phyloP scores from a whole-genome alignment of 2,113 vertebrate genomes.

The Perognathus longimembris region DNA sequence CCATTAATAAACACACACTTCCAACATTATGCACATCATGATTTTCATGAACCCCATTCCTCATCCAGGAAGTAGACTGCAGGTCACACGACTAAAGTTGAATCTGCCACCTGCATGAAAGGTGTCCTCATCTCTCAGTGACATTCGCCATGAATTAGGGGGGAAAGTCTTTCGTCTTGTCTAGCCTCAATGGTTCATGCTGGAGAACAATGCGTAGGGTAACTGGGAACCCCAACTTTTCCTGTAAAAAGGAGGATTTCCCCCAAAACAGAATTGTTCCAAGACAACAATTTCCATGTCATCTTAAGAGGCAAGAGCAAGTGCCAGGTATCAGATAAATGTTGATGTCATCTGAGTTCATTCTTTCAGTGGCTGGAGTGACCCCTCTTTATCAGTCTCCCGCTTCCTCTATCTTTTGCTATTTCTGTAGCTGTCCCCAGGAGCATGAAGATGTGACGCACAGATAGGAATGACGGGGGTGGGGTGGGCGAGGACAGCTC shows the following conservation, averaged over 20 bases:
- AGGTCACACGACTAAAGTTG: background rate
- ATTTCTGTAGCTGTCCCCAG: background rate
- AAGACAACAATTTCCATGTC: background rate
- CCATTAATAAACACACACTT: background rate
- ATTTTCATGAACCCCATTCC: background rate
- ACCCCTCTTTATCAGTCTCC: background rate
- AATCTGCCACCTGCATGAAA: background rate
- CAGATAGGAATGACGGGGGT: background rate
- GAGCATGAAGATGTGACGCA: slow-evolving; percentile 14
- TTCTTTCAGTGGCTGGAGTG: background rate
- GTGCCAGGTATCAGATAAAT: slow-evolving; percentile 2
- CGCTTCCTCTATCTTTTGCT: background rate
- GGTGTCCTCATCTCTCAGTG: background rate
- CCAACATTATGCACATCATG: slow-evolving; percentile 3
- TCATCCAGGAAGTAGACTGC: background rate
- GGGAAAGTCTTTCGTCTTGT: background rate
- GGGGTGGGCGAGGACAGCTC: too few relatives aligned
- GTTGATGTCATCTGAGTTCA: background rate
- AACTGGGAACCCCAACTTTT: background rate
- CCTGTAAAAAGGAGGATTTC: too few relatives aligned
- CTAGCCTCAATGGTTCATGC: background rate
- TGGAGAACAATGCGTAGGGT: background rate
- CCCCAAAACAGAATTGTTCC: background rate
- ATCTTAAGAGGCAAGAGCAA: background rate
- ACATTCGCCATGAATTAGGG: background rate